Percentiles rank a stretch among this genome's conserved stretches.
phyloP scores from a whole-genome alignment of 2,113 vertebrate genomes.

The Elephas maximus region DNA sequence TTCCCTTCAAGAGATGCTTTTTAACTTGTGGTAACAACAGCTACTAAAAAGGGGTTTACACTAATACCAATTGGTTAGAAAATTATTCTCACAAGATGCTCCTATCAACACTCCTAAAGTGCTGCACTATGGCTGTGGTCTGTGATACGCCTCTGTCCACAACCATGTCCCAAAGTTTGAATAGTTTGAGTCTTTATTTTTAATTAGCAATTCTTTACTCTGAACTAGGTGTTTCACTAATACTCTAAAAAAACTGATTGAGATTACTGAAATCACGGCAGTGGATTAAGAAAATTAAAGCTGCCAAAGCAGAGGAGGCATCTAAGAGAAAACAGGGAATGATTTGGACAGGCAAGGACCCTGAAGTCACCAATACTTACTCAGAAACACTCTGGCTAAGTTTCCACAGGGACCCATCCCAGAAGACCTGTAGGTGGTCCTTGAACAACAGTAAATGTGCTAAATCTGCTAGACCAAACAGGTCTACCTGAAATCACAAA shows the following conservation, averaged over 20 bases:
- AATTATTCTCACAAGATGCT: constrained; percentile 63
- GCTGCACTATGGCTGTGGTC: not conserved
- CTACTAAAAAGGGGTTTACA: constrained; percentile 39
- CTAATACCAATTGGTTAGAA: constrained; percentile 55
- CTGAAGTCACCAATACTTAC: constrained; percentile 86
- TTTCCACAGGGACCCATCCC: constrained; percentile 89
- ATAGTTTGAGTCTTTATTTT: constrained; percentile 5
- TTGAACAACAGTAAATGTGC: constrained; percentile 91
- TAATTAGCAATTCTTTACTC: constrained; percentile 6
- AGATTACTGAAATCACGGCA: not conserved
- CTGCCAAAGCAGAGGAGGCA: not conserved
- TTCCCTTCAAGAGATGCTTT: constrained; percentile 66
- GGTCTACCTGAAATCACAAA: constrained; percentile 91
- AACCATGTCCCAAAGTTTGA: not conserved
- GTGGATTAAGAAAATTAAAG: constrained; percentile 44
- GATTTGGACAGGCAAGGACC: not conserved
- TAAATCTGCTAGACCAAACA: constrained; percentile 93
- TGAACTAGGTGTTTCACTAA: not conserved
- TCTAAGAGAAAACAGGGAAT: not conserved
- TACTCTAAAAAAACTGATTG: not conserved
- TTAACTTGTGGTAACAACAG: constrained; percentile 62
- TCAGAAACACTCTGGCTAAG: constrained; percentile 81
- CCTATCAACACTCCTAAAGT: constrained; percentile 44
- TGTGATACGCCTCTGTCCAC: not conserved
- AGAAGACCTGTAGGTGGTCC: constrained; percentile 86